Conservation (phyloP, 2,113 vertebrate genomes). For the Typhlomys cinereus region DNA sequence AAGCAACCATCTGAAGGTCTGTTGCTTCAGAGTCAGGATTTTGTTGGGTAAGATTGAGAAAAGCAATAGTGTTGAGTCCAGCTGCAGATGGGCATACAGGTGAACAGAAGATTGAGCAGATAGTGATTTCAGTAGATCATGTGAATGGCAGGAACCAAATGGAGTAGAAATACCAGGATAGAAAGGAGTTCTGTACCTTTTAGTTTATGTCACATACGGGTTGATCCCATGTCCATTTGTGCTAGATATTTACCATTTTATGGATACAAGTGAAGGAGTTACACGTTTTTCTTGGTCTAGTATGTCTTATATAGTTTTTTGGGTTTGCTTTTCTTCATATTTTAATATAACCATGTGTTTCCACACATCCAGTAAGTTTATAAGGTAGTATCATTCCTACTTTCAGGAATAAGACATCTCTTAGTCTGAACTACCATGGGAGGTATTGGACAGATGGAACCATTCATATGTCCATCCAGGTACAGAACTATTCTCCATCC, state of each 20-base stretch:
- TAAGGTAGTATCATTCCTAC: neutral
- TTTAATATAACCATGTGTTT: neutral
- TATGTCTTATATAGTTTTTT: neutral
- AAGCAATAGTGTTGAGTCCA: too few species aligned
- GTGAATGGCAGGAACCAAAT: neutral
- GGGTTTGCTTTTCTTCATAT: neutral
- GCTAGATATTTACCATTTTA: neutral
- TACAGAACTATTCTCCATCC: neutral
- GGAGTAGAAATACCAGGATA: neutral
- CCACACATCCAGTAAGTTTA: neutral
- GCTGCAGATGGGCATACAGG: too few species aligned
- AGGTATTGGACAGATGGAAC: neutral
- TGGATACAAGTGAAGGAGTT: neutral
- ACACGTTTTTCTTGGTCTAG: neutral
- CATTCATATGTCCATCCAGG: neutral
- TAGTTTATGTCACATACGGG: too few species aligned
- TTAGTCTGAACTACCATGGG: neutral
- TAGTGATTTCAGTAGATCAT: neutral
- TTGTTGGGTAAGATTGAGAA: too few species aligned
- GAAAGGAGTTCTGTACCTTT: neutral
- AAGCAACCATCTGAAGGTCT: too few species aligned
- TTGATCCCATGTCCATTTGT: too few species aligned
- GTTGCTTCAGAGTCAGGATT: too few species aligned
- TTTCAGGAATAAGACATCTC: neutral
- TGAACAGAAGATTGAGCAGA: neutral